Percentiles rank a stretch among this genome's conserved stretches.
phyloP scores from a whole-genome alignment of 2,888 invertebrate genomes.

The Microplitis manilae region DNA sequence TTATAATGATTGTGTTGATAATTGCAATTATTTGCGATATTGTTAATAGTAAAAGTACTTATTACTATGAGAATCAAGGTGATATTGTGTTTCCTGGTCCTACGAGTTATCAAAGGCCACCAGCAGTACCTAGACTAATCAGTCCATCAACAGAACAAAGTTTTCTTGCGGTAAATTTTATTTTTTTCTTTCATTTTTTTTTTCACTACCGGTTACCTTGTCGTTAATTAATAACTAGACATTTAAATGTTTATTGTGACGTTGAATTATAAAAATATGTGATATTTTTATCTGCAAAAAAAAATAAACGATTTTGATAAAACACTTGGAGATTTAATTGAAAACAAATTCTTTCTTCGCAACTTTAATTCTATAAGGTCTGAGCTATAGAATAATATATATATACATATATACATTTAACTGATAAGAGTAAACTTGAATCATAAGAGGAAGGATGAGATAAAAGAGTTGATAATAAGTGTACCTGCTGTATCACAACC shows the following conservation, averaged over 20 bases:
- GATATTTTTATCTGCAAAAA: too few relatives aligned
- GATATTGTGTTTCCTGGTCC: slow-evolving; percentile 53
- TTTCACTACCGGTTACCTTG: not conserved
- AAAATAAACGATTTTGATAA: too few relatives aligned
- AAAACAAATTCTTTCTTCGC: too few relatives aligned
- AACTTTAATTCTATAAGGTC: too few relatives aligned
- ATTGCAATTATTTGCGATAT: slow-evolving; percentile 43
- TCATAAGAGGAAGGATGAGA: not conserved
- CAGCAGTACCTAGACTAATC: slow-evolving; percentile 41
- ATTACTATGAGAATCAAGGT: slow-evolving; percentile 44
- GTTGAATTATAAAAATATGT: too few relatives aligned
- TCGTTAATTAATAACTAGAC: too few relatives aligned
- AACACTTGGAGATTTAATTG: too few relatives aligned
- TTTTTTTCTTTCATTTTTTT: not conserved
- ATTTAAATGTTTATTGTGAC: too few relatives aligned
- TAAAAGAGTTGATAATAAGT: not conserved
- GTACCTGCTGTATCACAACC: slow-evolving; percentile 16
- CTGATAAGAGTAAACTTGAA: slow-evolving; percentile 3
- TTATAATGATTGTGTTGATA: slow-evolving; percentile 42
- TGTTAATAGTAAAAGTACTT: slow-evolving; percentile 40
- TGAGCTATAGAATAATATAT: not conserved
- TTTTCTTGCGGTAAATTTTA: not conserved
- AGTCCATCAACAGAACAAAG: not conserved
- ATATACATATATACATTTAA: not conserved
- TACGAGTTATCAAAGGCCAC: slow-evolving; percentile 25